Evolutionary conservation across 2,113 vertebrate species (phyloP).

Genomic region (Heliornis fulica): DNA sequence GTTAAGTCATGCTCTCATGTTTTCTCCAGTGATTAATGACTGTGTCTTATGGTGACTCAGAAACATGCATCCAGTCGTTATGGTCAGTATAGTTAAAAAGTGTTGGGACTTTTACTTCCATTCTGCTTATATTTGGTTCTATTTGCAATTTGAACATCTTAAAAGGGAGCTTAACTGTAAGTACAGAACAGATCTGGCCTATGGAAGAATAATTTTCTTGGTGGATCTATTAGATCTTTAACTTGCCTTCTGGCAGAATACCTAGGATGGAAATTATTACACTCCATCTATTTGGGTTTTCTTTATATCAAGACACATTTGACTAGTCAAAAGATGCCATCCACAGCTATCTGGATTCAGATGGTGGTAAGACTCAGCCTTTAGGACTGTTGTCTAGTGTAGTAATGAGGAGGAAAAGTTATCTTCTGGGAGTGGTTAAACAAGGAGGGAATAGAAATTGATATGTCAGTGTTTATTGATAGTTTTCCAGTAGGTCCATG

Average conservation of each 20-base stretch:
- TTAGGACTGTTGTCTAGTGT: background rate
- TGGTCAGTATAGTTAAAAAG: background rate
- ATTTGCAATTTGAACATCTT: background rate
- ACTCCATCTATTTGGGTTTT: background rate
- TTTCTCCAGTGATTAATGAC: background rate
- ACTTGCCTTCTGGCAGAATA: background rate
- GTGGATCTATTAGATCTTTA: background rate
- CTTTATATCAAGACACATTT: background rate
- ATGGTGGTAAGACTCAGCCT: background rate
- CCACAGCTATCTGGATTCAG: background rate
- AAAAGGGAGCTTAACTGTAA: background rate
- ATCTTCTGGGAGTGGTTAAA: background rate
- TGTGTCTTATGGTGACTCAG: background rate
- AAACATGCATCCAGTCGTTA: background rate
- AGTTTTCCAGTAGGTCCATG: fast-evolving
- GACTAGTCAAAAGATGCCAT: background rate
- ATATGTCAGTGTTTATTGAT: background rate
- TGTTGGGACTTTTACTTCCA: background rate
- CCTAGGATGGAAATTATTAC: background rate
- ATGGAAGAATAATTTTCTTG: background rate
- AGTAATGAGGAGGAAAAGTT: background rate
- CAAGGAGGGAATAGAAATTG: background rate
- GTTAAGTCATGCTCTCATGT: background rate
- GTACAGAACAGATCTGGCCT: background rate
- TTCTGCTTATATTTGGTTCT: background rate